Evolutionary conservation across 2,888 invertebrate species (phyloP).

Genomic region (Axea sp.): DNA sequence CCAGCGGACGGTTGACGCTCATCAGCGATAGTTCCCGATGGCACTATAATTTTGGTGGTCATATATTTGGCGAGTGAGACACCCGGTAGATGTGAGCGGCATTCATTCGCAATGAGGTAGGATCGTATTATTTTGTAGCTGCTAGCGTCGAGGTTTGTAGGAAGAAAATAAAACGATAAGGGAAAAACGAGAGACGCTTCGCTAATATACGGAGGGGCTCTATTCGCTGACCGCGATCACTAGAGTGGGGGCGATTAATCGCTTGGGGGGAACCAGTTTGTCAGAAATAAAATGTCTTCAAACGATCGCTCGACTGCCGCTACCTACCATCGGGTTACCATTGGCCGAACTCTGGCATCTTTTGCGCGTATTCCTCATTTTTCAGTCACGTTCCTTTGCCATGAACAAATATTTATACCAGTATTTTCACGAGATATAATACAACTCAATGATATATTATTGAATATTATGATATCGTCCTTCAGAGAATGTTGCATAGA

Average conservation of each 20-base stretch:
- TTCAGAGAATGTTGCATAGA: no score
- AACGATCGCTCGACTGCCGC: constrained; percentile 56
- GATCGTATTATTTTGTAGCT: constrained; percentile 61
- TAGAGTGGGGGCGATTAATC: constrained; percentile 64
- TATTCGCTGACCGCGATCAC: constrained; percentile 61
- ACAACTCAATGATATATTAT: no score
- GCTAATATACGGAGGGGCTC: constrained; percentile 59
- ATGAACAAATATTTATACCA: no score
- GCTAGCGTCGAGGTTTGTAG: constrained; percentile 62
- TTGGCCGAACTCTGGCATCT: constrained; percentile 31
- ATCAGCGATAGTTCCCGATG: constrained; percentile 31
- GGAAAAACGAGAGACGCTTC: constrained; percentile 62
- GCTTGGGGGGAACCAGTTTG: constrained; percentile 64
- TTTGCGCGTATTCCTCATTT: not conserved
- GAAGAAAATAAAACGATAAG: constrained; percentile 64
- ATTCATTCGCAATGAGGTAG: constrained; percentile 64
- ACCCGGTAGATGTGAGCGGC: constrained; percentile 63
- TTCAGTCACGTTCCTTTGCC: constrained; percentile 1
- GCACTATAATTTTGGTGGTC: constrained; percentile 43
- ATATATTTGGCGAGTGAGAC: constrained; percentile 50
- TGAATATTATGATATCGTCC: no score
- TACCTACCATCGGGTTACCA: constrained; percentile 47
- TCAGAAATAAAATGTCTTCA: constrained; percentile 65
- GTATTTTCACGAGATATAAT: no score
- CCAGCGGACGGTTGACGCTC: constrained; percentile 33